Evolutionary conservation across 2,113 vertebrate genomes (phyloP).

Genomic region (Dunckerocampus dactyliophorus): DNA sequence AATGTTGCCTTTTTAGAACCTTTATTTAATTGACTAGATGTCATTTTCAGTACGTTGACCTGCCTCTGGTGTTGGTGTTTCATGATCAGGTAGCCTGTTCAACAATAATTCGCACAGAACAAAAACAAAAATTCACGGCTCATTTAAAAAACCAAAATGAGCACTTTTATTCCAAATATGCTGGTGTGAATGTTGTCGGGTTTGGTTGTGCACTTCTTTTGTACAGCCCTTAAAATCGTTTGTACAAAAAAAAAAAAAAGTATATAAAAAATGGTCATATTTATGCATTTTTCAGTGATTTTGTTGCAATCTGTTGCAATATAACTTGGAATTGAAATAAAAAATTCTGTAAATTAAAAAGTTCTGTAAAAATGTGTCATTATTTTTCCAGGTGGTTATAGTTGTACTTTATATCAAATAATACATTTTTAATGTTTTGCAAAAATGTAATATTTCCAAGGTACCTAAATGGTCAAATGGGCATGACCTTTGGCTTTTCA

Average conservation of each 20-base stretch:
- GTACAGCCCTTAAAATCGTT: slow-evolving; percentile 56
- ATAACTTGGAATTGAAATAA: slow-evolving; percentile 55
- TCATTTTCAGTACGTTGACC: slow-evolving; percentile 34
- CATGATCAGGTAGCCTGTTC: slow-evolving; percentile 29
- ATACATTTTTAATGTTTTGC: too few relatives aligned
- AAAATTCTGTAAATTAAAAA: slow-evolving; percentile 51
- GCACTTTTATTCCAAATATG: slow-evolving; percentile 39
- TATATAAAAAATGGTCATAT: slow-evolving; percentile 62
- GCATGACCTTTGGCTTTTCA: too few relatives aligned
- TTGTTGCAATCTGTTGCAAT: slow-evolving; percentile 52
- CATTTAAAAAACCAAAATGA: slow-evolving; percentile 29
- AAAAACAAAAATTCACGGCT: slow-evolving; percentile 29
- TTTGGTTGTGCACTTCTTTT: slow-evolving; percentile 48
- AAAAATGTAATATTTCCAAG: too few relatives aligned
- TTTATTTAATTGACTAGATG: slow-evolving; percentile 63
- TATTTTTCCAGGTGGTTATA: not conserved
- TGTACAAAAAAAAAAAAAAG: slow-evolving; percentile 62
- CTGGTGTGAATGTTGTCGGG: slow-evolving; percentile 31
- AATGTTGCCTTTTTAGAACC: slow-evolving; percentile 52
- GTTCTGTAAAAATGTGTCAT: slow-evolving; percentile 3
- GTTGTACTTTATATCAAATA: too few relatives aligned
- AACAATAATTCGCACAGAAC: slow-evolving; percentile 40
- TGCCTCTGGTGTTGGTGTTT: slow-evolving; percentile 21
- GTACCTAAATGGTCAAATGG: too few relatives aligned
- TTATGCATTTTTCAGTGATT: slow-evolving; percentile 61